A percentile compares a stretch with the other conserved stretches of the same genome.
Evolutionary conservation across 2,113 vertebrate species (phyloP).

Genomic region (Otus sunia): DNA sequence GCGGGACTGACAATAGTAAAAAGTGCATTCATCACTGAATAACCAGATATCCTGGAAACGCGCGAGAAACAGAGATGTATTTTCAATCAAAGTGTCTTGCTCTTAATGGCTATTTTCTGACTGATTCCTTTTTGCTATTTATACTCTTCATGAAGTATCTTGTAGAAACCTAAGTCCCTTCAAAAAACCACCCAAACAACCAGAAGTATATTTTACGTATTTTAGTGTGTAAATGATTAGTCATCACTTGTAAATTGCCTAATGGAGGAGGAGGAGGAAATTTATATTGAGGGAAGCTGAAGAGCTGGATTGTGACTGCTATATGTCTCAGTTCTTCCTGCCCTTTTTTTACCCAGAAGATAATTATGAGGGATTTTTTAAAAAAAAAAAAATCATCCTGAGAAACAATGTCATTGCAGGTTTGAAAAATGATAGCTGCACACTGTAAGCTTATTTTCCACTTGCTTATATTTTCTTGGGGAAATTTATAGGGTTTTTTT

Average conservation of each 20-base stretch:
- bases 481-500: not conserved
- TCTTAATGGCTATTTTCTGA: not conserved
- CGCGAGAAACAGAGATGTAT: fast-evolving
- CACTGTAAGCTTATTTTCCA: not conserved
- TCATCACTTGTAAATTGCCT: conserved; percentile 9
- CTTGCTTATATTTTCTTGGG: not conserved
- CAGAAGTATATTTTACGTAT: conserved; percentile 19
- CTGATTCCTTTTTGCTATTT: not conserved
- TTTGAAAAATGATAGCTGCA: not conserved
- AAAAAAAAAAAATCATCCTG: not conserved
- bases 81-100: not conserved
- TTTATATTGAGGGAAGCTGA: not conserved
- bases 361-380: conserved; percentile 31
- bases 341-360: not conserved
- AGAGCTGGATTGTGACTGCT: not conserved
- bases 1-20: not conserved
- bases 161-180: not conserved
- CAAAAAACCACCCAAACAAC: conserved; percentile 20
- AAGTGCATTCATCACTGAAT: not conserved
- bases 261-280: not conserved
- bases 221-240: conserved; percentile 20
- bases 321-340: not conserved
- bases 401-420: not conserved
- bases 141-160: not conserved
- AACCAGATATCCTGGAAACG: not conserved